A percentile compares a stretch with the other conserved stretches of the same genome.
Evolutionary conservation across 2,113 vertebrate species (phyloP).

Genomic region (Cyphomyrus discorhynchus): DNA sequence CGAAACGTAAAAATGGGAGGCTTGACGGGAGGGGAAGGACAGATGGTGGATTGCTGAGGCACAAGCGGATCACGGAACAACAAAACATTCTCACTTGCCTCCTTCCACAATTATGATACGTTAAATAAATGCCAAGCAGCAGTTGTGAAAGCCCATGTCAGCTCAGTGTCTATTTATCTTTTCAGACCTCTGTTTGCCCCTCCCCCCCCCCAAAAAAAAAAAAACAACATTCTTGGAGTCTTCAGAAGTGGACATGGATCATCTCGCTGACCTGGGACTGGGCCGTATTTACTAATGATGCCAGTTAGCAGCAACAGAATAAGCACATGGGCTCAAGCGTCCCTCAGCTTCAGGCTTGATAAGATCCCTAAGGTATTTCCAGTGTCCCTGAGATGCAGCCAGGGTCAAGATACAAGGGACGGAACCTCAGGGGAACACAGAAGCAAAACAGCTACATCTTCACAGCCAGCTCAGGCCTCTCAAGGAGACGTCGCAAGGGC

Average conservation of each 20-base stretch:
- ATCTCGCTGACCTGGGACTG: not conserved
- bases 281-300: not conserved
- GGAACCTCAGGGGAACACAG: not conserved
- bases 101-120: conserved; percentile 12
- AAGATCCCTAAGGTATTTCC: not conserved
- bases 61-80: conserved; percentile 3
- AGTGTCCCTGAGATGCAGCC: not conserved
- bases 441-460: not conserved
- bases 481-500: not conserved
- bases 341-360: not conserved
- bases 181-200: not conserved
- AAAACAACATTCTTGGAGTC: not conserved
- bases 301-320: not conserved
- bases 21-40: not conserved
- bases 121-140: not conserved
- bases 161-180: not conserved
- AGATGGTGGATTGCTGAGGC: conserved; percentile 17
- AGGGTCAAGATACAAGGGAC: not conserved
- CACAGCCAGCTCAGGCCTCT: not conserved
- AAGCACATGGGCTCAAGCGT: not conserved
- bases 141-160: conserved; percentile 2
- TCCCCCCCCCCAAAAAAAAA: not conserved
- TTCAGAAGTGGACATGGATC: not conserved
- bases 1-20: not conserved
- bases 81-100: not conserved